Evolutionary conservation across 2,888 invertebrate species (phyloP).

Genomic region (Latheticus oryzae): DNA sequence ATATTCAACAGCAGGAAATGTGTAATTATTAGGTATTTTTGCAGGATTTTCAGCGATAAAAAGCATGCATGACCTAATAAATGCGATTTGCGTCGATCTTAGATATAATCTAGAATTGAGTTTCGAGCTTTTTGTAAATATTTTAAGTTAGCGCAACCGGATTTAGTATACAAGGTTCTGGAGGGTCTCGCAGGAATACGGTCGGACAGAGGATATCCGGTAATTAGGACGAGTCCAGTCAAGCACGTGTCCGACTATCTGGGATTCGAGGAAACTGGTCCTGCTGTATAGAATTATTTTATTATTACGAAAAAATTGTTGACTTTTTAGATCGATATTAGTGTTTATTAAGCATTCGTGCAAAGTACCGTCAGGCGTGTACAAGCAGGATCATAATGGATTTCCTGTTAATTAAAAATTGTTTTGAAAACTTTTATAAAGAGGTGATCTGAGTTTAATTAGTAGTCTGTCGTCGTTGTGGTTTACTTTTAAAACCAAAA

Average conservation of each 20-base stretch:
- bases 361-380: constrained; percentile 20
- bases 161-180: constrained; percentile 35
- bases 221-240: constrained; percentile 42
- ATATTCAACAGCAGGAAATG: constrained; percentile 7
- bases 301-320: constrained; percentile 11
- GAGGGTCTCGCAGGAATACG: constrained; percentile 35
- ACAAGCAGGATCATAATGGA: constrained; percentile 25
- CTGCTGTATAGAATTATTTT: constrained; percentile 30
- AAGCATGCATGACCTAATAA: neutral
- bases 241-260: constrained; percentile 39
- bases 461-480: constrained; percentile 32
- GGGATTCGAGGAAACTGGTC: constrained; percentile 29
- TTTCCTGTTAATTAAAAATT: constrained; percentile 37
- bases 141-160: constrained; percentile 29
- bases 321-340: constrained; percentile 6
- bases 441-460: constrained; percentile 34
- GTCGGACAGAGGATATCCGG: constrained; percentile 43
- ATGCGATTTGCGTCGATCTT: neutral
- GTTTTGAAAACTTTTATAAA: constrained; percentile 35
- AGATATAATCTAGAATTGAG: constrained; percentile 7
- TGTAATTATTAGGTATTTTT: constrained; percentile 14
- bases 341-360: constrained; percentile 9
- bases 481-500: constrained; percentile 30
- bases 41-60: neutral
- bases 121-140: too few species aligned